These are phyloP conservation scores for Vanessa tameamea DNA, from an alignment of 1,140 invertebrate genomes.

Conservation along the genomic window DNA sequence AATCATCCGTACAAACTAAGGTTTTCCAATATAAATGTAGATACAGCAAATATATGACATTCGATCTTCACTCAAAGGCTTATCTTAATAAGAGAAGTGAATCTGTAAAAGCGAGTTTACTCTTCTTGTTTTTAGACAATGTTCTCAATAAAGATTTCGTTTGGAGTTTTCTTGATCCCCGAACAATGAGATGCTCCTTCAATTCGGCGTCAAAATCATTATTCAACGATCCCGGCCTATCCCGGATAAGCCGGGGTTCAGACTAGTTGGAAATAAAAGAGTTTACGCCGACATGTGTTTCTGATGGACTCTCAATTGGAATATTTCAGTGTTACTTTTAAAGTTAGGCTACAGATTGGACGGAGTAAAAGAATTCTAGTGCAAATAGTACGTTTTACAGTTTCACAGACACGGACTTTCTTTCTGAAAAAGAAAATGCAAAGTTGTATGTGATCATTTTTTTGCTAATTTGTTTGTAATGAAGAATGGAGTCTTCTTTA, in stretches of 20 bases:
- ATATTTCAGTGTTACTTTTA: slow-evolving; percentile 19
- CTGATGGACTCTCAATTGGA: slow-evolving; percentile 28
- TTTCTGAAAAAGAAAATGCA: too few species aligned
- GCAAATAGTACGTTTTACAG: too few species aligned
- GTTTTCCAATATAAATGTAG: too few species aligned
- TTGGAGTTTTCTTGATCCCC: slow-evolving; percentile 5
- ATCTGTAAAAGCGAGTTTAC: background rate
- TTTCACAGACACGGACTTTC: too few species aligned
- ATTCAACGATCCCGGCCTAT: slow-evolving; percentile 21
- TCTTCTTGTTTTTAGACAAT: background rate
- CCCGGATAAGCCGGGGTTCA: slow-evolving; percentile 15
- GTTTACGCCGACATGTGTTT: slow-evolving; percentile 27
- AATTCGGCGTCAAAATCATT: slow-evolving; percentile 27
- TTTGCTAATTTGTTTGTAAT: too few species aligned
- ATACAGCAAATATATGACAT: background rate
- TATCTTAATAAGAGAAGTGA: background rate
- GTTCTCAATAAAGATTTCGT: background rate
- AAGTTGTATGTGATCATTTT: too few species aligned
- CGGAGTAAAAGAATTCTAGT: background rate
- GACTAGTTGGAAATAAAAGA: slow-evolving; percentile 28
- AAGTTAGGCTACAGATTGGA: background rate
- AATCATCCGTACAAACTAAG: too few species aligned
- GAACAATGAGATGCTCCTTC: slow-evolving; percentile 11
- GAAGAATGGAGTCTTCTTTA: too few species aligned
- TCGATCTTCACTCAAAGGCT: background rate